Conservation (phyloP, 2,113 vertebrate species). For the Rattus norvegicus region GRCr8 NC_086039.1:108364001-108364500, state of each 20-base stretch:
- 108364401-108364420: not conserved
- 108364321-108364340: not conserved
- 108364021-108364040: not conserved
- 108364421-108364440: not conserved
- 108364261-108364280: too few relatives aligned
- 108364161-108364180: too few relatives aligned
- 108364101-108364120: too few relatives aligned
- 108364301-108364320: not conserved
- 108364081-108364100: not conserved
- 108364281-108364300: too few relatives aligned
- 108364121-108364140: too few relatives aligned
- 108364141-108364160: too few relatives aligned
- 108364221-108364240: too few relatives aligned
- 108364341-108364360: too few relatives aligned
- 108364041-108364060: not conserved
- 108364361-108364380: not conserved
- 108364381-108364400: not conserved
- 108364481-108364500: not conserved
- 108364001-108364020: constrained; percentile 23
- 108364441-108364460: not conserved
- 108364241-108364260: too few relatives aligned
- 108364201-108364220: too few relatives aligned
- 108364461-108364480: not conserved
- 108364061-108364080: not conserved
- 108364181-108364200: too few relatives aligned